A percentile compares a stretch with the other conserved stretches of the same genome.
Conservation (phyloP, 2,888 invertebrate genomes). For the Drosophila vallismaia region DNA sequence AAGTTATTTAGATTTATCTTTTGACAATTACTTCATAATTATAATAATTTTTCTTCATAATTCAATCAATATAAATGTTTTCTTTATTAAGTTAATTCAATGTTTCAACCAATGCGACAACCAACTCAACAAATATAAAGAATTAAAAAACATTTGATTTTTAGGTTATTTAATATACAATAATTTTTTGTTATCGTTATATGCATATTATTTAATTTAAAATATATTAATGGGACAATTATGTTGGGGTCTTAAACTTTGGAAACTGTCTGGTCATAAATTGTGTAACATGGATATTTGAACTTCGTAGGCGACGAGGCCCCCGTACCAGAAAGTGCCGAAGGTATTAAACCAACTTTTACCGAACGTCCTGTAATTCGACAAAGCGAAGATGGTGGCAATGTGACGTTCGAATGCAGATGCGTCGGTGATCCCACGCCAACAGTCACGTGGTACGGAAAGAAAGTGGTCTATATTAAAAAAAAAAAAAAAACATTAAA, state of each 20-base stretch:
- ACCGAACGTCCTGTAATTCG: conserved; percentile 98
- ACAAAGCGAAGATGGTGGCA: conserved; percentile 97
- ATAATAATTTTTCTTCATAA: too few relatives aligned
- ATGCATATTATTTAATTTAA: too few relatives aligned
- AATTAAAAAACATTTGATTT: too few relatives aligned
- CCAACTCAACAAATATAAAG: too few relatives aligned
- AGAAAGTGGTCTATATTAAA: not conserved
- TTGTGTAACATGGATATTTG: conserved; percentile 74
- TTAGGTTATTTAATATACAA: too few relatives aligned
- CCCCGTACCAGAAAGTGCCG: conserved; percentile 91
- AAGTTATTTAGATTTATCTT: too few relatives aligned
- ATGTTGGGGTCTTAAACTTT: not conserved
- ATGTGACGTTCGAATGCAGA: conserved; percentile 98
- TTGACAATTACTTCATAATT: too few relatives aligned
- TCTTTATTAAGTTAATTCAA: too few relatives aligned
- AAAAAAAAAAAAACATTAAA: conserved; percentile 3
- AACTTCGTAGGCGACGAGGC: conserved; percentile 94
- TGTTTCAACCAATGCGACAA: too few relatives aligned
- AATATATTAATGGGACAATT: not conserved
- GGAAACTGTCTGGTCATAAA: conserved; percentile 36
- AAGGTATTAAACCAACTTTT: conserved; percentile 98
- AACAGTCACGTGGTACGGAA: conserved; percentile 93
- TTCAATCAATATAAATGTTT: too few relatives aligned
- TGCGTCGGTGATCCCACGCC: conserved; percentile 99
- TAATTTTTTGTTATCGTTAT: too few relatives aligned